Conservation (phyloP, 2,797 vertebrate genomes). For the Lepilemur septentrionalis region DNA sequence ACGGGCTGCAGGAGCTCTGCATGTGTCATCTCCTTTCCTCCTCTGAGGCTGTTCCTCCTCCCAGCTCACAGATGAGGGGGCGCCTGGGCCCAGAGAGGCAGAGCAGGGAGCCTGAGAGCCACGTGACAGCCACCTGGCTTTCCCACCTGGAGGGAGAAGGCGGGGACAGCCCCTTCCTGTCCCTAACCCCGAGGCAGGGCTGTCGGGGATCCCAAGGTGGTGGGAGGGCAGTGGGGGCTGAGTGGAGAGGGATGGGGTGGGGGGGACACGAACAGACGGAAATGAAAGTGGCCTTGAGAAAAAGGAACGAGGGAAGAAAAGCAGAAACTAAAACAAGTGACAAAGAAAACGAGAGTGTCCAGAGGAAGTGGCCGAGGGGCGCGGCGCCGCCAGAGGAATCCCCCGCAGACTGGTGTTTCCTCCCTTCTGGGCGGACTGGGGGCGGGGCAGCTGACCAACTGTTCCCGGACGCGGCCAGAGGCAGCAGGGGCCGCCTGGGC, state of each 20-base stretch:
- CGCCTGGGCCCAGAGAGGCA: neutral
- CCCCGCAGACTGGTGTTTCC: constrained; percentile 72
- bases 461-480: neutral
- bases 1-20: neutral
- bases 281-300: constrained; percentile 76
- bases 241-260: neutral
- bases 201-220: neutral
- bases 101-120: neutral
- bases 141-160: neutral
- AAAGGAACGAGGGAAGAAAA: constrained; percentile 76
- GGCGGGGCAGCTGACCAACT: neutral
- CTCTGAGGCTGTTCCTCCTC: neutral
- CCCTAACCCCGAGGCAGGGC: neutral
- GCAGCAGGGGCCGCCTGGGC: neutral
- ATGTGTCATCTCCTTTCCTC: neutral
- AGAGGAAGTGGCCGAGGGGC: constrained; percentile 67
- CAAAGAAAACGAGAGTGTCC: constrained; percentile 75
- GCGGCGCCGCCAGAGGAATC: constrained; percentile 63
- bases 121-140: neutral
- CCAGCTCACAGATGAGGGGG: neutral
- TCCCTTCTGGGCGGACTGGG: constrained; percentile 37
- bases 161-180: neutral
- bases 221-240: neutral
- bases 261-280: constrained; percentile 56
- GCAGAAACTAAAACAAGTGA: constrained; percentile 78